A percentile compares a stretch with the other conserved stretches of the same genome.
These are phyloP conservation scores for Sebastolobus alascanus DNA, from an alignment of 2,797 vertebrate species.

Conservation along the genomic window DNA sequence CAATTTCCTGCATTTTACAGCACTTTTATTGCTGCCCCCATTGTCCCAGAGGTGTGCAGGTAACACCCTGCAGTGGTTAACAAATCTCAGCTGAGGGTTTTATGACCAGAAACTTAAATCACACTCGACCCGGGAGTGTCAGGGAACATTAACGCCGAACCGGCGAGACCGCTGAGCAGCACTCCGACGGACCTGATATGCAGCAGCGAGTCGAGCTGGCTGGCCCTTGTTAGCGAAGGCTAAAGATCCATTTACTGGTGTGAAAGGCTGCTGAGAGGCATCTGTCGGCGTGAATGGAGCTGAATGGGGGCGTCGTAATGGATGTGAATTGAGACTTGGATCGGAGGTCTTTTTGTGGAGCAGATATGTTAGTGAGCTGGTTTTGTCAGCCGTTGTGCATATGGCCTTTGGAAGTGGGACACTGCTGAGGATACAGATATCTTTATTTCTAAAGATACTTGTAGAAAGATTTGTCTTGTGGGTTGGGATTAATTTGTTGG, in stretches of 20 bases:
- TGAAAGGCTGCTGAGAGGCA: constrained; percentile 69
- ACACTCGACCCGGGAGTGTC: constrained; percentile 56
- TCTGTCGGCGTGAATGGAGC: constrained; percentile 62
- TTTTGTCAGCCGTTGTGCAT: constrained; percentile 36
- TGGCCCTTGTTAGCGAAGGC: constrained; percentile 61
- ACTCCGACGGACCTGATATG: constrained; percentile 41
- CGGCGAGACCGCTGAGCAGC: constrained; percentile 39
- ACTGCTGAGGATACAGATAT: constrained; percentile 1
- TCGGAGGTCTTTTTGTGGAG: constrained; percentile 49
- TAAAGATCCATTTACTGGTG: constrained; percentile 62
- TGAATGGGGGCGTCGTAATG: constrained; percentile 60
- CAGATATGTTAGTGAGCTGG: constrained; percentile 33
- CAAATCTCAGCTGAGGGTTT: constrained; percentile 65
- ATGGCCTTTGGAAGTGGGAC: constrained; percentile 7
- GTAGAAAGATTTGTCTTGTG: neutral
- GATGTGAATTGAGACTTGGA: constrained; percentile 68
- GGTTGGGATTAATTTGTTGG: neutral
- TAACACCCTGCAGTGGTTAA: constrained; percentile 68
- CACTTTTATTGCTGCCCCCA: constrained; percentile 65
- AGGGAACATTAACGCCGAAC: constrained; percentile 68
- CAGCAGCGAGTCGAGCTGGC: constrained; percentile 37
- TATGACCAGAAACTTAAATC: constrained; percentile 67
- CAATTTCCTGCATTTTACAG: constrained; percentile 75
- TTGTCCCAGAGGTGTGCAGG: constrained; percentile 74
- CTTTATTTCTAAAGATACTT: neutral